Evolutionary conservation across 1,140 invertebrate genomes (phyloP).

Genomic region (Mya arenaria): DNA sequence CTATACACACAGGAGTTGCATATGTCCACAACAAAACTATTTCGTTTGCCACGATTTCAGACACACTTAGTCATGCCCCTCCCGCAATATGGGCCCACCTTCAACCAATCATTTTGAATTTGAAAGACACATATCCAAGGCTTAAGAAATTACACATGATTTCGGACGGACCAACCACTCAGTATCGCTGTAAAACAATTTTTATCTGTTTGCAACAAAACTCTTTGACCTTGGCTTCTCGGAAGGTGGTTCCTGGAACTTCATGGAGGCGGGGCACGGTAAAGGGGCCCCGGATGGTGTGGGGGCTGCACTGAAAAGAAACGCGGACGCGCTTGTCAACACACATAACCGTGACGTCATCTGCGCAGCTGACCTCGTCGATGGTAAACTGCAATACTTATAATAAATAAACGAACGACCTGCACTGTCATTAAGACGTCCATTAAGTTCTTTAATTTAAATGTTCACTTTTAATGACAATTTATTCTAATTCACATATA

Average conservation of each 20-base stretch:
- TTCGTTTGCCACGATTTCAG: no score
- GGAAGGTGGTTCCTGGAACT: no score
- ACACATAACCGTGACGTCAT: not conserved
- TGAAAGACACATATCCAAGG: slow-evolving; percentile 40
- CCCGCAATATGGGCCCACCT: slow-evolving; percentile 56
- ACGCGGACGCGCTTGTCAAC: slow-evolving; percentile 39
- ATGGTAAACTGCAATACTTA: not conserved
- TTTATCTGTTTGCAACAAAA: slow-evolving; percentile 55
- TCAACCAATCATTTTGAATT: slow-evolving; percentile 43
- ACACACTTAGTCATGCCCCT: slow-evolving; percentile 44
- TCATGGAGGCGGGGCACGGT: slow-evolving; percentile 80
- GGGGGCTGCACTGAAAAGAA: slow-evolving; percentile 80
- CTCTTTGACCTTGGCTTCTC: slow-evolving; percentile 51
- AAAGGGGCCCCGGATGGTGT: slow-evolving; percentile 81
- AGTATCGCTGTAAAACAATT: slow-evolving; percentile 57
- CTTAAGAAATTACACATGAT: slow-evolving; percentile 54
- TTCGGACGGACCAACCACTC: slow-evolving; percentile 59
- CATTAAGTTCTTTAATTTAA: no score
- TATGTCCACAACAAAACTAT: no score
- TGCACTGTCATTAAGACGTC: no score
- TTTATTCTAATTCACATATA: no score
- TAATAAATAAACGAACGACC: no score
- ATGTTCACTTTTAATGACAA: no score
- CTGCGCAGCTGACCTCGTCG: not conserved
- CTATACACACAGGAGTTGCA: slow-evolving; percentile 32